These are phyloP conservation scores for Gasterosteus aculeatus DNA, from an alignment of 2,113 vertebrate genomes.

Conservation along the genomic window DNA sequence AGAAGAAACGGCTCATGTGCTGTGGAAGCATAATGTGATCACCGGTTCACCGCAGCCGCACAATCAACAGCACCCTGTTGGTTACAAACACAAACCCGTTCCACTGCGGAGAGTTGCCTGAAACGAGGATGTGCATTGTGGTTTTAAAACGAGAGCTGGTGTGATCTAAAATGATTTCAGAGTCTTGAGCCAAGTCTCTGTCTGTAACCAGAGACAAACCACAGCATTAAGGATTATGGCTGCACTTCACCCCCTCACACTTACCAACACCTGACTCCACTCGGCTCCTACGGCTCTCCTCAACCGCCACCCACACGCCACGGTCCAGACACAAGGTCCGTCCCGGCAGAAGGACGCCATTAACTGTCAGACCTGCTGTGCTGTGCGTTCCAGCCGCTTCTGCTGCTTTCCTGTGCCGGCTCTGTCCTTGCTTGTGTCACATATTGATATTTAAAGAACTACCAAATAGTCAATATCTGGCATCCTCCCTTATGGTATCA, in stretches of 20 bases:
- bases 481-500: constrained; percentile 32
- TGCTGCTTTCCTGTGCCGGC: constrained; percentile 43
- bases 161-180: constrained; percentile 4
- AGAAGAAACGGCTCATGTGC: constrained; percentile 1
- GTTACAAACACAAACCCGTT: background rate
- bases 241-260: constrained; percentile 18
- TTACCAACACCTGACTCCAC: background rate
- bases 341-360: constrained; percentile 22
- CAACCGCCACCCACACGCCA: background rate
- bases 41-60: constrained; percentile 39
- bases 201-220: constrained; percentile 12
- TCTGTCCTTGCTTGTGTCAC: constrained; percentile 53
- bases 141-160: background rate
- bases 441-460: constrained; percentile 44
- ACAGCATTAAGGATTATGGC: background rate
- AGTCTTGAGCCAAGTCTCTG: constrained; percentile 30
- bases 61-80: constrained; percentile 5
- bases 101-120: constrained; percentile 7
- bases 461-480: constrained; percentile 51
- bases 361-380: constrained; percentile 7
- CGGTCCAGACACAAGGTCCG: background rate
- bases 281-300: background rate
- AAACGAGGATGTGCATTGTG: constrained; percentile 11
- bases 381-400: constrained; percentile 36
- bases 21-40: constrained; percentile 50